Evolutionary conservation across 2,113 vertebrate genomes (phyloP).

Genomic region (Pithys albifrons): DNA sequence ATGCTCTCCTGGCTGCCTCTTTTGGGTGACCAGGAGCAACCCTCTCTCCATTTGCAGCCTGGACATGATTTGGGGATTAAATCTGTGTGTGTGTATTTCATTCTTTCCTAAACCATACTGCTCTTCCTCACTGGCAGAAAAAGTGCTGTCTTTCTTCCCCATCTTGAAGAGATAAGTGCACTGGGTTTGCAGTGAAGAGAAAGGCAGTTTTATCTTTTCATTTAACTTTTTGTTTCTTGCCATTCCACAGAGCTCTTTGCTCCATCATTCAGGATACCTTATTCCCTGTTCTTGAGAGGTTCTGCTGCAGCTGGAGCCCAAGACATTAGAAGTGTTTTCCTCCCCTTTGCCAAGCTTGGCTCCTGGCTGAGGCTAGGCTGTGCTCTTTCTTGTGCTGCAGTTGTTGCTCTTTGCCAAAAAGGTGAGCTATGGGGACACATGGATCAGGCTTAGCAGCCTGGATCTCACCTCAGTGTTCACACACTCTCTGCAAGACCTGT

Average conservation of each 20-base stretch:
- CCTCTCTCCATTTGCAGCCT: background rate
- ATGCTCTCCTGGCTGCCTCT: background rate
- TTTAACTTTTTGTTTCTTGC: background rate
- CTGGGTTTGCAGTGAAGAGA: background rate
- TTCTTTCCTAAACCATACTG: background rate
- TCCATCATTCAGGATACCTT: background rate
- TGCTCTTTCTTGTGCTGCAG: background rate
- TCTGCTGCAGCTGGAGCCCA: background rate
- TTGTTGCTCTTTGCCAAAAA: background rate
- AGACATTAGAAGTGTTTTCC: background rate
- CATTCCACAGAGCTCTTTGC: background rate
- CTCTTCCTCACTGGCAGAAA: background rate
- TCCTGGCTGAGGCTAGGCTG: background rate
- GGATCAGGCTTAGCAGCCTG: background rate
- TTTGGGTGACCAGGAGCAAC: background rate
- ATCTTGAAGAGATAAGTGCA: background rate
- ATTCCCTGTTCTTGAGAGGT: background rate
- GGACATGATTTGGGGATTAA: constrained; percentile 28
- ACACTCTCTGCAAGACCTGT: background rate
- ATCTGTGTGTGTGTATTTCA: background rate
- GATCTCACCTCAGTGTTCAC: background rate
- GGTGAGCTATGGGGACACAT: background rate
- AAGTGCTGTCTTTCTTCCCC: background rate
- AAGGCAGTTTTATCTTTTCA: background rate
- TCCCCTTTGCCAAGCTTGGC: background rate